Evolutionary conservation across 1,140 invertebrate genomes (phyloP), one percentile per base, ranked within the genome.

Genomic region (Cryptotermes secundus): DNA sequence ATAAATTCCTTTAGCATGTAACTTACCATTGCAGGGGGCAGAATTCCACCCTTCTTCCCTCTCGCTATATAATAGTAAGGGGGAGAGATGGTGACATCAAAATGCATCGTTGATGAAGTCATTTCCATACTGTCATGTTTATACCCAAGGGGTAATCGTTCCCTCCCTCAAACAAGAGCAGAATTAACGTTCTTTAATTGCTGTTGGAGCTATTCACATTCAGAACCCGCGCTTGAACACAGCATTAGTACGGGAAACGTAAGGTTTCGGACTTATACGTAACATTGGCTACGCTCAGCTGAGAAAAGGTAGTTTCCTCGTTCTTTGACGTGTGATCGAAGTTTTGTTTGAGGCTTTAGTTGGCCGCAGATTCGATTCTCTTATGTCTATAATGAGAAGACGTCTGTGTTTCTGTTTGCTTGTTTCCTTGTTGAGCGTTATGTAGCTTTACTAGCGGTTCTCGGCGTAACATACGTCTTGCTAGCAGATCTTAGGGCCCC

Each of bases 51-150:
- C 53, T 9, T 24, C 42, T 12, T 34, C 22, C 31, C 34, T 31
- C 59, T 34, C 53, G 0, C 35, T 72, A 6, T 16, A 42, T 31
- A 83, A 26, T 24, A n/a, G 35, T 12, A 79, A 26, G 49, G 38
- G 83, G 2, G 34, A 49, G 53, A 24, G 31, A 79, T 19, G 59
- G 49, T 31, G 83, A 34, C 83, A 83, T 83, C 83, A 83, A 83
- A 83, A 83, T 83, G 83, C 83, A 83, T 83, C 49, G 83, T 79
- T 83, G 59, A 83, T 83, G 83, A 83, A 83, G 53, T 83, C 72
- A 82, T 72, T 72, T 72, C 59, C 80, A 81, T 59, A 53, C n/a
- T 34, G 42, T 59, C 53, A 59, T 82, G 81, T 49, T 82, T 82
- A 82, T 82, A 45, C 53, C 31, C 35, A 34, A 59, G 34, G 81